phyloP scores from a whole-genome alignment of 2,113 vertebrate species.

The Callithrix jacchus region DNA sequence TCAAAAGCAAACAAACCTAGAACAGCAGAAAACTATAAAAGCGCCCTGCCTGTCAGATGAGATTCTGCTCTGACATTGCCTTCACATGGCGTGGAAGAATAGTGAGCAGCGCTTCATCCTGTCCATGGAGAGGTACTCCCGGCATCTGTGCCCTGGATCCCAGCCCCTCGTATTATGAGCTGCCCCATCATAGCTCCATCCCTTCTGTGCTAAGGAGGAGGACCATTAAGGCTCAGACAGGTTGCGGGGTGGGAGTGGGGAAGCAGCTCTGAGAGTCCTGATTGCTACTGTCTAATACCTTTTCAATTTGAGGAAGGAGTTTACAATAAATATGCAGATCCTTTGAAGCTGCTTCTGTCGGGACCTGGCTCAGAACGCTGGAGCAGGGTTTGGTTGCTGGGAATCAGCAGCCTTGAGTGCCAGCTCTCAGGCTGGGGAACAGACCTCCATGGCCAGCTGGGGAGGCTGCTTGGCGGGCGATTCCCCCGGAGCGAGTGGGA shows the following conservation, averaged over 20 bases:
- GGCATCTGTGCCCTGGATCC: slow-evolving; percentile 47
- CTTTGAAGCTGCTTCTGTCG: slow-evolving; percentile 59
- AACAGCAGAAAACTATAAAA: not conserved
- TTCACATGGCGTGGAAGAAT: not conserved
- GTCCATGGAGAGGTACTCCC: not conserved
- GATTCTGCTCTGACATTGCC: slow-evolving; percentile 51
- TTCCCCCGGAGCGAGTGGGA: not conserved
- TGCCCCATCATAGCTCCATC: slow-evolving; percentile 47
- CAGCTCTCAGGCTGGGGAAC: not conserved
- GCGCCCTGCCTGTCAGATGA: slow-evolving; percentile 27
- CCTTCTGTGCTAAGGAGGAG: not conserved
- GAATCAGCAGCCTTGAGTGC: not conserved
- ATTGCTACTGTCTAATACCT: slow-evolving; percentile 51
- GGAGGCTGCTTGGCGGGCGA: not conserved
- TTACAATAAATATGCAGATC: slow-evolving; percentile 30
- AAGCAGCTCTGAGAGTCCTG: not conserved
- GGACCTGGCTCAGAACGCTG: slow-evolving; percentile 20
- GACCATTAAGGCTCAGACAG: not conserved
- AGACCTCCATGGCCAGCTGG: not conserved
- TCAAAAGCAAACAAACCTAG: not conserved
- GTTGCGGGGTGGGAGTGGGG: not conserved
- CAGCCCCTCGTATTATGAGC: slow-evolving; percentile 23
- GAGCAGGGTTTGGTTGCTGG: not conserved
- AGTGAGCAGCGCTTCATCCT: not conserved
- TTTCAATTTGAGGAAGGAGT: slow-evolving; percentile 63